phyloP scores from a whole-genome alignment of 2,797 vertebrate genomes.

The Nothura maculosa region DNA sequence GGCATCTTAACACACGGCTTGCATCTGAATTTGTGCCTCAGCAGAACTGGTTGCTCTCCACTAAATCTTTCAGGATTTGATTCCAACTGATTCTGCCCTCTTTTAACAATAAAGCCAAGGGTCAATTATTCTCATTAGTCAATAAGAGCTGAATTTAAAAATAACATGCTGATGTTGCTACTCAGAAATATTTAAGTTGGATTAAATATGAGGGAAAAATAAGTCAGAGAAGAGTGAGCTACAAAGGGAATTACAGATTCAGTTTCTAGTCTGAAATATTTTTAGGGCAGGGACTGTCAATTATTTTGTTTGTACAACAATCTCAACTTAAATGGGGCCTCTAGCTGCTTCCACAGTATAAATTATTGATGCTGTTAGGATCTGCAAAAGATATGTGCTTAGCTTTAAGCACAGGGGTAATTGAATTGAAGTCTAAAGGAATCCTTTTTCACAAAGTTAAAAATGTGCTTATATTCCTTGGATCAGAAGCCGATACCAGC shows the following conservation, averaged over 20 bases:
- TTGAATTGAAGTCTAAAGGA: constrained; percentile 34
- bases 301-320: constrained; percentile 66
- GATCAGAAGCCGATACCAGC: not conserved
- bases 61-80: constrained; percentile 51
- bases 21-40: constrained; percentile 32
- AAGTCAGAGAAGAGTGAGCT: constrained; percentile 38
- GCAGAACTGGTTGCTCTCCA: not conserved
- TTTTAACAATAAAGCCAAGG: constrained; percentile 29
- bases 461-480: not conserved
- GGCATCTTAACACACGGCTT: constrained; percentile 20
- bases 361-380: constrained; percentile 65
- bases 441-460: constrained; percentile 31
- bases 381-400: constrained; percentile 34
- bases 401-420: constrained; percentile 23
- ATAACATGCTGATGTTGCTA: constrained; percentile 50
- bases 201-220: constrained; percentile 56
- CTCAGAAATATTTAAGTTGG: constrained; percentile 3
- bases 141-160: constrained; percentile 58
- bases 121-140: constrained; percentile 52
- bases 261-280: constrained; percentile 54
- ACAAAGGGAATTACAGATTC: constrained; percentile 62
- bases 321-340: constrained; percentile 51
- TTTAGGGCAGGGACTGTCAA: constrained; percentile 68
- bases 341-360: constrained; percentile 32
- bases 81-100: constrained; percentile 21